Percentiles rank a stretch among this genome's conserved stretches.
phyloP scores from a whole-genome alignment of 2,797 vertebrate species.

The Muscicapa comitata region DNA sequence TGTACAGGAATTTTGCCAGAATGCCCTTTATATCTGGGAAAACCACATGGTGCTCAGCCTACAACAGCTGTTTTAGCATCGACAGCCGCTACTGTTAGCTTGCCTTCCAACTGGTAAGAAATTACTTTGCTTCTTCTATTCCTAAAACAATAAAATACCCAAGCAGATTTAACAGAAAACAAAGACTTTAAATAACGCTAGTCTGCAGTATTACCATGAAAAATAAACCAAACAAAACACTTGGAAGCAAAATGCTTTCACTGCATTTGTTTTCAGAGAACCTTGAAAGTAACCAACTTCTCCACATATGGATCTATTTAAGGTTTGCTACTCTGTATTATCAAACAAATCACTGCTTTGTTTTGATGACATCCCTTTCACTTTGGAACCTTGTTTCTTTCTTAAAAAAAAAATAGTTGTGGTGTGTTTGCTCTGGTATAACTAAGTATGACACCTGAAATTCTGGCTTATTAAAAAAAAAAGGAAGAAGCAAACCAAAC shows the following conservation, averaged over 20 bases:
- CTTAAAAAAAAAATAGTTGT: not conserved
- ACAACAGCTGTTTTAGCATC: not conserved
- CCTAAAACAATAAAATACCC: not conserved
- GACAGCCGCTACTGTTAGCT: rapidly evolving
- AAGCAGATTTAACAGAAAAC: not conserved
- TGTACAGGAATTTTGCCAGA: not conserved
- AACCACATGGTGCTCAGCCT: not conserved
- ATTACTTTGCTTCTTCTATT: not conserved
- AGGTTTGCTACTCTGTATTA: not conserved
- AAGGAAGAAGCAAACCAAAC: not conserved
- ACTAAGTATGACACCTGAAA: not conserved
- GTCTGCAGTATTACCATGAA: not conserved
- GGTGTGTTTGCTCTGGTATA: not conserved
- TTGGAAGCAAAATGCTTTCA: not conserved
- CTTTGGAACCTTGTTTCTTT: not conserved
- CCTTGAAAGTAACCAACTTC: not conserved
- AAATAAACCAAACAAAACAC: not conserved
- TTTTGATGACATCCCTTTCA: not conserved
- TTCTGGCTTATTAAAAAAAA: not conserved
- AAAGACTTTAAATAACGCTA: not conserved
- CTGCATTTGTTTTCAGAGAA: not conserved
- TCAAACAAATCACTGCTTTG: not conserved
- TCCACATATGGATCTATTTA: not conserved
- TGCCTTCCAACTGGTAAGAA: not conserved
- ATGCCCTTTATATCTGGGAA: not conserved